Evolutionary conservation across 2,113 vertebrate genomes (phyloP).

Genomic region (Cynocephalus volans): DNA sequence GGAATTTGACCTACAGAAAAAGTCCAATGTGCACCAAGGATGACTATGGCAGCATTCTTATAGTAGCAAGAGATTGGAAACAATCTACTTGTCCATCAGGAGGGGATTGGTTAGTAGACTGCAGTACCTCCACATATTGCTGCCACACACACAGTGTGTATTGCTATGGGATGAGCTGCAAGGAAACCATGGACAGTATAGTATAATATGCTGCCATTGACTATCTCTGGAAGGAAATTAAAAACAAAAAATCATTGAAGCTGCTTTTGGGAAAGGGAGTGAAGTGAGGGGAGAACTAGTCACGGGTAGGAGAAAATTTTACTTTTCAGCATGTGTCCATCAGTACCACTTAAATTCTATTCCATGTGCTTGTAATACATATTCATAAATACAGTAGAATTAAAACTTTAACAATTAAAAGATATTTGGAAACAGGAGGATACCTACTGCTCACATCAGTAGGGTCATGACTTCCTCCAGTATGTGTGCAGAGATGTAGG

Average conservation of each 20-base stretch:
- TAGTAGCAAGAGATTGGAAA: background rate
- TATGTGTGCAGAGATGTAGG: background rate
- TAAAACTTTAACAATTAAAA: background rate
- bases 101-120: background rate
- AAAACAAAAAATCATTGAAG: background rate
- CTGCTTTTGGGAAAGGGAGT: background rate
- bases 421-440: background rate
- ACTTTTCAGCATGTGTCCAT: background rate
- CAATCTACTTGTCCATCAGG: background rate
- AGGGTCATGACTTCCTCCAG: background rate
- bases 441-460: accelerated
- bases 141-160: accelerated
- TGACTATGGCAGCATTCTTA: no score
- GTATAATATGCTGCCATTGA: accelerated
- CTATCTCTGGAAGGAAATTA: background rate
- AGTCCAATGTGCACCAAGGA: background rate
- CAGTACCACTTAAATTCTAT: background rate
- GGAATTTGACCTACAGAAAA: background rate
- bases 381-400: background rate
- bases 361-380: background rate
- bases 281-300: background rate
- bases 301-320: background rate
- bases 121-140: background rate
- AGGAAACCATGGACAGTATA: accelerated
- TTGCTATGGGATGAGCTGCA: background rate